phyloP scores from a whole-genome alignment of 37 sponge, comb jelly and placozoan genomes.

The Crambe crambe region DNA sequence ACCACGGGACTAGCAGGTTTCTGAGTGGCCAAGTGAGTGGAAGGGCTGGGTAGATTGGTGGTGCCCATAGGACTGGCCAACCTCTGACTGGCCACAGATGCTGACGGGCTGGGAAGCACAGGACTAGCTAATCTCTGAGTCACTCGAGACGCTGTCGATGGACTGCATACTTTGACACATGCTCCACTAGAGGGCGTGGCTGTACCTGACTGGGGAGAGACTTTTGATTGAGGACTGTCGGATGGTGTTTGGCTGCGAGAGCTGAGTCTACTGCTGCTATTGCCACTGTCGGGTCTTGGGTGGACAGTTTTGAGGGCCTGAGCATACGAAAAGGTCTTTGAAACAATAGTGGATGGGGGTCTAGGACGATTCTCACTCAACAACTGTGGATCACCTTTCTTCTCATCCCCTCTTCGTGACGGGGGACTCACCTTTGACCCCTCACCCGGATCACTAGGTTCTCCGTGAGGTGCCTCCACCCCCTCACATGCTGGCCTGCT shows the following conservation, averaged over 20 bases:
- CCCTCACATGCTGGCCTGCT: not conserved
- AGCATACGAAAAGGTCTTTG: constrained; percentile 36
- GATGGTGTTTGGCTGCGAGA: constrained; percentile 43
- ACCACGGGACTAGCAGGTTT: not conserved
- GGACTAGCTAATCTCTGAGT: too few relatives aligned
- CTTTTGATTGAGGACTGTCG: not conserved
- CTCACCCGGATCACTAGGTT: not conserved
- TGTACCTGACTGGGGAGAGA: not conserved
- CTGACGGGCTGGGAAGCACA: not conserved
- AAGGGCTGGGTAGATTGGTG: not conserved
- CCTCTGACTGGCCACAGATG: not conserved
- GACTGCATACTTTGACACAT: not conserved
- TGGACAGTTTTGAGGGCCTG: constrained; percentile 28
- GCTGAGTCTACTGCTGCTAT: constrained; percentile 4
- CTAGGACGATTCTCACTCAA: not conserved
- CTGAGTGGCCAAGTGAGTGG: not conserved
- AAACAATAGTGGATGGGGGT: not conserved
- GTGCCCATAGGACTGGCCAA: not conserved
- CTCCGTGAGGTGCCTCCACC: not conserved
- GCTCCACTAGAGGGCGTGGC: not conserved
- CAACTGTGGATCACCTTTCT: not conserved
- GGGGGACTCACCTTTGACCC: not conserved
- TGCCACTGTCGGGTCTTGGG: not conserved
- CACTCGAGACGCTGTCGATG: not conserved
- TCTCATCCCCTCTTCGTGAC: not conserved